A percentile compares a stretch with the other conserved stretches of the same genome.
phyloP scores from a whole-genome alignment of 2,113 vertebrate species.

The Conger conger region DNA sequence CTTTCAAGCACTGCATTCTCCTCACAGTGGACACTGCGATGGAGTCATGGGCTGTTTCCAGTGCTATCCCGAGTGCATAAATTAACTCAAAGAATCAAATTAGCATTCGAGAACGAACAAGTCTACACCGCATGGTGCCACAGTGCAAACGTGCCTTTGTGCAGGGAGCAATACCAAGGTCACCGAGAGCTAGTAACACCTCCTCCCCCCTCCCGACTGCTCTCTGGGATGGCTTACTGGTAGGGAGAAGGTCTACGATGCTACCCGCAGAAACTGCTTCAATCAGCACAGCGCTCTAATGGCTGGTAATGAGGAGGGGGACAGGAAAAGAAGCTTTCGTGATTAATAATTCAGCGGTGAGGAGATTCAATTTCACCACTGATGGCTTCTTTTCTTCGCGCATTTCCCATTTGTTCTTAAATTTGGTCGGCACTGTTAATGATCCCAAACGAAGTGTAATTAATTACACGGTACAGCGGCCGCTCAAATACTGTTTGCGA shows the following conservation, averaged over 20 bases:
- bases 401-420: constrained; percentile 84
- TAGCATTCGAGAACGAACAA: constrained; percentile 24
- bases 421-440: constrained; percentile 89
- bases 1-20: constrained; percentile 3
- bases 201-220: constrained; percentile 30
- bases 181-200: constrained; percentile 74
- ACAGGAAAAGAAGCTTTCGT: constrained; percentile 87
- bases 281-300: constrained; percentile 86
- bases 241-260: constrained; percentile 77
- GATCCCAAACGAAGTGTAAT: constrained; percentile 86
- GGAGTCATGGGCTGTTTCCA: constrained; percentile 7
- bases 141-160: constrained; percentile 30
- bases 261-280: constrained; percentile 87
- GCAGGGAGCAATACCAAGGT: constrained; percentile 65
- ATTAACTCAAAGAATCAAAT: not conserved
- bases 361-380: constrained; percentile 87
- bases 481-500: constrained; percentile 67
- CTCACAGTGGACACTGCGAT: not conserved
- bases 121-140: not conserved
- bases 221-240: constrained; percentile 77
- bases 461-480: constrained; percentile 77
- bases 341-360: constrained; percentile 86
- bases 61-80: not conserved
- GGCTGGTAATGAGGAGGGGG: constrained; percentile 87
- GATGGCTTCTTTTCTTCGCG: constrained; percentile 89